These are phyloP conservation scores for Pionites leucogaster DNA, from an alignment of 2,113 vertebrate genomes.

Conservation along the genomic window DNA sequence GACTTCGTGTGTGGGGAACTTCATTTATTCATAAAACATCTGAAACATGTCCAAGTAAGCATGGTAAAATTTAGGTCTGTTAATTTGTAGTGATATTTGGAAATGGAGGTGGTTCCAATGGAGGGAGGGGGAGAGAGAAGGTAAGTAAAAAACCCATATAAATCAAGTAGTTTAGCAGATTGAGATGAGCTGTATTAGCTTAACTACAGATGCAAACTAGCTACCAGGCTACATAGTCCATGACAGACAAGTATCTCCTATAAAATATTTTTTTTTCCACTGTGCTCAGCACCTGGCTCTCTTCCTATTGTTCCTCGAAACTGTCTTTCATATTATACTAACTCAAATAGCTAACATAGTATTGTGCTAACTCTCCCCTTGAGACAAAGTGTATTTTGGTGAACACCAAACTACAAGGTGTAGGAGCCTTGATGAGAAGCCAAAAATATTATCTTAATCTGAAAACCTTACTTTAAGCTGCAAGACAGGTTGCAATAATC, in stretches of 20 bases:
- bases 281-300: neutral
- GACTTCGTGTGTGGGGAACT: neutral
- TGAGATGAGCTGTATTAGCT: neutral
- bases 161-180: neutral
- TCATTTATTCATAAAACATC: slow-evolving; percentile 14
- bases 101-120: neutral
- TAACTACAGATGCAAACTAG: neutral
- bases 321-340: neutral
- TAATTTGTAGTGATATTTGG: neutral
- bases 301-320: neutral
- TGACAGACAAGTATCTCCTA: neutral
- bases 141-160: neutral
- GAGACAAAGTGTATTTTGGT: neutral
- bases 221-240: neutral
- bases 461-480: neutral
- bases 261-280: neutral
- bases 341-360: neutral
- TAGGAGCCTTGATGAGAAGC: neutral
- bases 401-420: neutral
- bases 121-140: neutral
- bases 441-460: neutral
- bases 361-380: neutral
- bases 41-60: neutral
- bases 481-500: neutral
- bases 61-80: neutral